Conservation (phyloP, 1,140 invertebrate species). For the Formica exsecta region DNA sequence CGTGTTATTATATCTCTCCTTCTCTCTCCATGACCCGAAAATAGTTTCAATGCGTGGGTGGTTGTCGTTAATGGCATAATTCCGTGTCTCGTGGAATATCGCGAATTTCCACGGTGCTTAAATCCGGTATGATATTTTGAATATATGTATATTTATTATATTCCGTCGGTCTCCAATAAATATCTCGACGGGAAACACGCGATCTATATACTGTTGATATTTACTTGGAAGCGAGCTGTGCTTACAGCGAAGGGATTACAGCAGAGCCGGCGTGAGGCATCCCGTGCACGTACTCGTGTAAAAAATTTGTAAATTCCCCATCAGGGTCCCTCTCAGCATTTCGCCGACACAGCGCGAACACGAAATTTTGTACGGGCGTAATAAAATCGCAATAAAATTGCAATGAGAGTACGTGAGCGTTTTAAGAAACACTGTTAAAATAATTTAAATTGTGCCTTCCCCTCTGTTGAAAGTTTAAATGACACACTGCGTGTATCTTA, state of each 20-base stretch:
- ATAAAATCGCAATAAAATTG: slow-evolving; percentile 37
- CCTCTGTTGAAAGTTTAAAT: background rate
- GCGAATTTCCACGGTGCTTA: slow-evolving; percentile 34
- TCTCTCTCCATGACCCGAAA: slow-evolving; percentile 11
- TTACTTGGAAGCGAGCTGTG: background rate
- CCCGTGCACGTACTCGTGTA: slow-evolving; percentile 1
- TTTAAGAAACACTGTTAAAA: slow-evolving; percentile 22
- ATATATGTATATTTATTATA: slow-evolving; percentile 28
- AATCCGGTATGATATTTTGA: slow-evolving; percentile 26
- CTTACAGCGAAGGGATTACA: slow-evolving; percentile 7
- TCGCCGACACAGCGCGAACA: background rate
- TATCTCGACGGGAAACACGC: slow-evolving; percentile 20
- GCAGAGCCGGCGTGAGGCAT: background rate
- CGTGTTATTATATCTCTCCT: slow-evolving; percentile 17
- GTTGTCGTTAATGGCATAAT: background rate
- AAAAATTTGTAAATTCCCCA: slow-evolving; percentile 36
- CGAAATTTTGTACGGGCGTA: slow-evolving; percentile 31
- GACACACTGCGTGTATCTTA: background rate
- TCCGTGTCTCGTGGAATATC: slow-evolving; percentile 2
- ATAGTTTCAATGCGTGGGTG: background rate
- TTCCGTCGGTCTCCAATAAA: slow-evolving; percentile 13
- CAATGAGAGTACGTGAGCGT: slow-evolving; percentile 26
- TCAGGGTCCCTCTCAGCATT: background rate
- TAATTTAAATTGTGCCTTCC: slow-evolving; percentile 5
- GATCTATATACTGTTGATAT: slow-evolving; percentile 46